A percentile compares a stretch with the other conserved stretches of the same genome.
phyloP scores from a whole-genome alignment of 2,797 vertebrate species.

The Coendou prehensilis region DNA sequence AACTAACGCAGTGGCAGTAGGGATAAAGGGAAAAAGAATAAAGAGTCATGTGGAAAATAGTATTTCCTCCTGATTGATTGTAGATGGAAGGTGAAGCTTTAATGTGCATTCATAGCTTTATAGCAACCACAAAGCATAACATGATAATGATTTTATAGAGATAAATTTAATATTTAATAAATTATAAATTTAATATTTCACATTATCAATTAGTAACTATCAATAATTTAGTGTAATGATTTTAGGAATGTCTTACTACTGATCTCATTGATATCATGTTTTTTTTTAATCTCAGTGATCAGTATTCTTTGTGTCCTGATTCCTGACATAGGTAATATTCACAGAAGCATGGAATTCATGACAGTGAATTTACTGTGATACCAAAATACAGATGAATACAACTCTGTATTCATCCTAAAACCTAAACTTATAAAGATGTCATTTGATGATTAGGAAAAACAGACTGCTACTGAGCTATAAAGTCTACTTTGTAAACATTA shows the following conservation, averaged over 20 bases:
- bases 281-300: not conserved
- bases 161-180: not conserved
- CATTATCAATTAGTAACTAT: not conserved
- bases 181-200: not conserved
- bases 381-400: not conserved
- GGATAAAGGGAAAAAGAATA: not conserved
- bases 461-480: not conserved
- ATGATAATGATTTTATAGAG: not conserved
- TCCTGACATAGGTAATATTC: not conserved
- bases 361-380: not conserved
- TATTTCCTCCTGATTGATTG: not conserved
- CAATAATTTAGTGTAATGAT: not conserved
- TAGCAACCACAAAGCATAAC: not conserved
- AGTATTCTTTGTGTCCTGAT: not conserved
- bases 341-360: not conserved
- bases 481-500: not conserved
- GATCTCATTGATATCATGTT: not conserved
- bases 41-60: not conserved
- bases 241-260: conserved; percentile 9
- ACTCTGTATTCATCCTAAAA: not conserved
- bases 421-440: not conserved
- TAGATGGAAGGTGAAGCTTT: not conserved
- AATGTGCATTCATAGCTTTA: not conserved
- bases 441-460: not conserved
- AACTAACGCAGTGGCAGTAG: not conserved